Base-by-base conservation (phyloP, 2,113 vertebrate species). In the Gila orcuttii region DNA sequence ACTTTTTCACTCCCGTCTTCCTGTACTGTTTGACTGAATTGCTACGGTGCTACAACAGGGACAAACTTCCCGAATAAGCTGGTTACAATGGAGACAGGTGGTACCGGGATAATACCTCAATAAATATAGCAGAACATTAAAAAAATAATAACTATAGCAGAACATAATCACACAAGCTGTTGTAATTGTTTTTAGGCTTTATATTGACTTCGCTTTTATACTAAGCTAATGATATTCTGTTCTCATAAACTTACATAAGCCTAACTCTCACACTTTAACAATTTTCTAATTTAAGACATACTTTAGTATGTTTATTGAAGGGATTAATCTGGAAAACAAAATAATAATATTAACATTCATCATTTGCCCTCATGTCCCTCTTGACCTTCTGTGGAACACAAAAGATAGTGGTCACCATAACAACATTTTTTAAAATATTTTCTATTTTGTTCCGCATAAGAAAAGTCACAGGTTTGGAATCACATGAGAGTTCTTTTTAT, bases 21-120 rank as follows among this genome's bases (percentile, higher is more conserved):
- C 84, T 82, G 86, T 42, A 69, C 45, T 71, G 76, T 31, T 42
- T 9, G 42, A 42, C 42, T 39, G 50, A 64, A 78, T 60, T 50
- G n/a, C 89, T 91, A 90, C 87, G 89, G 90, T 62, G 89, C 83
- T 83, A 60, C 90, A 88, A 28, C 88, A 91, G 92, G 94, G 93
- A 94, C 93, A 95, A 93, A 94, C 88, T 87, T 91, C 88, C 83
- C 85, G 66, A 36, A 47, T 71, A 31, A 50, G 15, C 60, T 17
- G 3, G 33, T 73, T 69, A 28, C 23, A 33, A 21, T 12, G n/a
- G 31, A 79, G 62, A 79, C 84, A 80, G 84, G 64, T 86, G 77
- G 64, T 31, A 23, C 13, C 23, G 13, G 60, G 47, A 13, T 68
- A 25, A 50, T 52, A 10, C 59, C 33, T 28, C 19, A 42, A 1